These are phyloP conservation scores for Ophion ellenae DNA, from an alignment of 2,888 invertebrate species.

Conservation along the genomic window DNA sequence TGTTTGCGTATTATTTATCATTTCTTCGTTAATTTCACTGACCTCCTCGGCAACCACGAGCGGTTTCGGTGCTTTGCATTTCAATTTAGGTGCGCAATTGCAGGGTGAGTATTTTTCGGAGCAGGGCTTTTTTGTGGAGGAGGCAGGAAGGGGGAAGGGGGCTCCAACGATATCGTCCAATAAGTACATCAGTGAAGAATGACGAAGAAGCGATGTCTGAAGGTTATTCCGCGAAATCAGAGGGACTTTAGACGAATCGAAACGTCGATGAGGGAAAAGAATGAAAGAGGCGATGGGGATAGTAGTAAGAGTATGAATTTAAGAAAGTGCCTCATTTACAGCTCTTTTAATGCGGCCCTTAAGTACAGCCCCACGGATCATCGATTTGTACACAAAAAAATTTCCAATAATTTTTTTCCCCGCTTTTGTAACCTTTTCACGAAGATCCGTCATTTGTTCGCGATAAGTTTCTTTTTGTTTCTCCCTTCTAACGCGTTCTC, in stretches of 20 bases:
- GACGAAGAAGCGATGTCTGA: background rate
- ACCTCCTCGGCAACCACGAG: background rate
- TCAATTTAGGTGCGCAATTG: background rate
- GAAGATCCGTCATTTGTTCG: constrained; percentile 17
- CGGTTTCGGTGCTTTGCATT: background rate
- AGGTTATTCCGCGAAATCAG: background rate
- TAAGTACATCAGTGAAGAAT: constrained; percentile 39
- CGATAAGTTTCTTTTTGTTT: background rate
- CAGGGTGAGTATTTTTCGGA: constrained; percentile 12
- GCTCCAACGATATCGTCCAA: constrained; percentile 10
- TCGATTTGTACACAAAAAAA: constrained; percentile 32
- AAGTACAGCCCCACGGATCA: constrained; percentile 51
- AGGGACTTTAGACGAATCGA: background rate
- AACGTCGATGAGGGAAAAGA: background rate
- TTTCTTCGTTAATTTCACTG: constrained; percentile 28
- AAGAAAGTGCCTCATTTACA: background rate
- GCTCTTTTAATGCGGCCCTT: constrained; percentile 38
- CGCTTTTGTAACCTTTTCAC: background rate
- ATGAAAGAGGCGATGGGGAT: too few relatives aligned
- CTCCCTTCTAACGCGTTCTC: background rate
- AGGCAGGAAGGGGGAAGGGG: background rate
- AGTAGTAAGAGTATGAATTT: background rate
- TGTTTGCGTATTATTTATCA: constrained; percentile 35
- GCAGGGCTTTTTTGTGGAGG: constrained; percentile 4
- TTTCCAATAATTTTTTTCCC: background rate